Evolutionary conservation across 2,888 invertebrate genomes (phyloP), one percentile per base, ranked within the genome.

Genomic region (Mycogona germanica): DNA sequence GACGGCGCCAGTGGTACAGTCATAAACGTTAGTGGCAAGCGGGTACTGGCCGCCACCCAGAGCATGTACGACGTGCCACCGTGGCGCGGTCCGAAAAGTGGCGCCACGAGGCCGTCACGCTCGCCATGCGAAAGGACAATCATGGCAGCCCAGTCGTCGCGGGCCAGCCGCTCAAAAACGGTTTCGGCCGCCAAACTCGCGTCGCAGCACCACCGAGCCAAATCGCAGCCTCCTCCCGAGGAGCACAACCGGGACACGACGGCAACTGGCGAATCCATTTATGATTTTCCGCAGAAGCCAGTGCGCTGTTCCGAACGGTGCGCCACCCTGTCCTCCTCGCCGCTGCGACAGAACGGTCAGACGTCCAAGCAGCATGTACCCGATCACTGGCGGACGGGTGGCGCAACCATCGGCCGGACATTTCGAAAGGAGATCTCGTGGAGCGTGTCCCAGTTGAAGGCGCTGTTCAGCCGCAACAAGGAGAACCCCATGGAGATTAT

Each of bases 1-100:
- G 28, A 28, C 21, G 14, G 14, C 23, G 12, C 12, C 23, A 17
- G 14, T 41, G 12, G 14, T 6, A 25, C 29, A 7, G n/a, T 23
- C n/a, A 19, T 9, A 6, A 51, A n/a, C 14, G 41, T 51, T 14
- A 51, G n/a, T 12, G 51, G 51, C 17, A 38, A 51, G 28, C 19
- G 51, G 25, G 51, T 51, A 9, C 29, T 51, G 17, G 21, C 51
- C 17, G 40, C 51, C 41, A 41, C 40, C 9, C 41, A 51, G 14
- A 51, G 35, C 41, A 41, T 51, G 9, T 51, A 51, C 29, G 51
- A 51, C 51, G 51, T 51, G 21, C 51, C 51, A 23, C 26, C 41
- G 41, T 51, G 51, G 51, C n/a, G 41, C 5, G n/a, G n/a, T n/a
- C n/a, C n/a, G n/a, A n/a, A n/a, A n/a, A n/a, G n/a, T n/a, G n/a